Base-by-base conservation (phyloP, 2,888 invertebrate genomes). In the Drosophila differens region DNA sequence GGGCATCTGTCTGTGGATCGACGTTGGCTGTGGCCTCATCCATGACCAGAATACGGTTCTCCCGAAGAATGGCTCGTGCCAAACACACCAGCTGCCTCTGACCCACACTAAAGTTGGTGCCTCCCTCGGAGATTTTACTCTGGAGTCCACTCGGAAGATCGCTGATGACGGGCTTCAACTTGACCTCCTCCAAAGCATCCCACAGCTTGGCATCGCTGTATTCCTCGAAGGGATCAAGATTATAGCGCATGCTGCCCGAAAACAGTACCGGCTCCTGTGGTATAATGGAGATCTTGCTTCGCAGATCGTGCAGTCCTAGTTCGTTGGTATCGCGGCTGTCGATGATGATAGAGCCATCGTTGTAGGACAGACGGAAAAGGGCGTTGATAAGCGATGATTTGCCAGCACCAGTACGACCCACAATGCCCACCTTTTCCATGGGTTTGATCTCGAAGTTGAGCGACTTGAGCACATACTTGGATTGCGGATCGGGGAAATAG, bases 21-120 rank as follows among this genome's bases (percentile, higher is more conserved):
- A 98, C 97, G 92, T 98, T 98, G 1, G 98, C 98, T 0, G 98
- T 98, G 22, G 98, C 98, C 93, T 98, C 98, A 92, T 98, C 98
- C 82, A 98, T 94, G 79, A 98, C 96, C 0, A 98, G 94, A 81
- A 98, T 96, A 75, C 95, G 96, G 93, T 97, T 98, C 78, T 96
- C 96, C 25, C 97, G 95, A 25, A 98, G 94, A 85, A 98, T 96
- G 35, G 98, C 98, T 53, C 98, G 95, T 0, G 98, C 98, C 68
- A 98, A 94, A 91, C 98, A 98, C 53, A 98, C 96, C 58, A 98
- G 94, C 92, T 98, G 98, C 25, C 98, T 94, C 92, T 98, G 98
- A 0, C 98, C 98, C 4, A 98, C 96, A 70, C 98, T 98, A 92
- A 97, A 97, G 96, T 96, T 94, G 96, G 97, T 62, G 95, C 95